Conservation (phyloP, 2,113 vertebrate genomes). For the Pagrus major region DNA sequence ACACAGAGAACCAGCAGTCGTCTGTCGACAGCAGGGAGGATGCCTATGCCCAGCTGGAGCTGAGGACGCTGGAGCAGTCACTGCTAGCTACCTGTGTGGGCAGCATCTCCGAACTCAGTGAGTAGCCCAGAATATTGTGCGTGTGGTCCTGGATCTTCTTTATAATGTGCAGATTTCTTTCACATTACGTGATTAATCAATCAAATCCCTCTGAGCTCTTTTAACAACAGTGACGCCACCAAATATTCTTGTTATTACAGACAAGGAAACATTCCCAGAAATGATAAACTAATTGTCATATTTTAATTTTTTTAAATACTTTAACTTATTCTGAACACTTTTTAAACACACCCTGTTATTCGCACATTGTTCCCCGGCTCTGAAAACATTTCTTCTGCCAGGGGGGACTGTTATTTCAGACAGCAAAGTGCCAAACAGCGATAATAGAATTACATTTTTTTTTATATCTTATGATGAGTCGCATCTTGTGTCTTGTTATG, state of each 20-base stretch:
- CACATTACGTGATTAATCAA: neutral
- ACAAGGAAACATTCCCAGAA: neutral
- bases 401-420: slow-evolving; percentile 32
- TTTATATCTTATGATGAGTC: slow-evolving; percentile 36
- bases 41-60: slow-evolving; percentile 95
- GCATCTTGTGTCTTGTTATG: slow-evolving; percentile 43
- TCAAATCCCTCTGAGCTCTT: neutral
- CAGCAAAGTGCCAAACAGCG: slow-evolving; percentile 5
- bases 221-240: neutral
- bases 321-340: neutral
- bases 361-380: neutral
- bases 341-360: slow-evolving; percentile 10
- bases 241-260: slow-evolving; percentile 7
- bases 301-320: neutral
- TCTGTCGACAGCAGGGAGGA: slow-evolving; percentile 89
- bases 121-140: slow-evolving; percentile 76
- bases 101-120: slow-evolving; percentile 98
- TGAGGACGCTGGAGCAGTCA: slow-evolving; percentile 97
- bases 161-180: neutral
- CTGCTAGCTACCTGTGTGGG: slow-evolving; percentile 97
- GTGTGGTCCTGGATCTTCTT: neutral
- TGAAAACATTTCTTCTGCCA: slow-evolving; percentile 14
- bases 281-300: neutral
- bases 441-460: slow-evolving; percentile 43
- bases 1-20: slow-evolving; percentile 89